Evolutionary conservation across 1,140 invertebrate genomes (phyloP).

Genomic region (Bursaphelenchus mucronatus): DNA sequence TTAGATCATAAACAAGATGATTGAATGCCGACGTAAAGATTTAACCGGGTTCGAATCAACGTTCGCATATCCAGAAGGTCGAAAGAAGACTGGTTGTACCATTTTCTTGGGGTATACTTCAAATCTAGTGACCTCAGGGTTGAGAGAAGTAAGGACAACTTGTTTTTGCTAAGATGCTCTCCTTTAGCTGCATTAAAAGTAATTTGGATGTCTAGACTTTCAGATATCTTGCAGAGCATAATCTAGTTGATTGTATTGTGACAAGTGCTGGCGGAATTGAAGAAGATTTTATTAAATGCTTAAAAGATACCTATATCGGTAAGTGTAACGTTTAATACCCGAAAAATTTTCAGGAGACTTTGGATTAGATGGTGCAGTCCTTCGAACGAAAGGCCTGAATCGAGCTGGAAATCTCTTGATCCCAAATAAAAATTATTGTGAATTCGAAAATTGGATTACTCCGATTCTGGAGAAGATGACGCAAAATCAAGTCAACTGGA

Average conservation of each 20-base stretch:
- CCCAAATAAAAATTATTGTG: slow-evolving; percentile 96
- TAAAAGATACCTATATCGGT: slow-evolving; percentile 86
- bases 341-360: slow-evolving; percentile 59
- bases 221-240: slow-evolving; percentile 79
- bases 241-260: slow-evolving; percentile 89
- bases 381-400: slow-evolving; percentile 85
- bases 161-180: slow-evolving; percentile 5
- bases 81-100: slow-evolving; percentile 76
- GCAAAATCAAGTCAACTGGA: slow-evolving; percentile 82
- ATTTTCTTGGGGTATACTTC: slow-evolving; percentile 97
- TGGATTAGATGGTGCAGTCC: slow-evolving; percentile 60
- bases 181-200: background rate
- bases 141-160: slow-evolving; percentile 78
- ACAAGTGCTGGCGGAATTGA: slow-evolving; percentile 96
- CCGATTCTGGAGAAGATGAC: slow-evolving; percentile 87
- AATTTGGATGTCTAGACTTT: slow-evolving; percentile 43
- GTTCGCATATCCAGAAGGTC: slow-evolving; percentile 64
- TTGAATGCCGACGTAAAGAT: slow-evolving; percentile 41
- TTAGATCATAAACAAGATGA: slow-evolving; percentile 55
- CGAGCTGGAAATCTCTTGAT: slow-evolving; percentile 94
- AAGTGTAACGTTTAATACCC: background rate
- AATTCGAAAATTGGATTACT: slow-evolving; percentile 96
- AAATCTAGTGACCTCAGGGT: slow-evolving; percentile 89
- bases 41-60: slow-evolving; percentile 35
- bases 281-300: slow-evolving; percentile 97